phyloP scores from a whole-genome alignment of 2,113 vertebrate species.

The Solea senegalensis region DNA sequence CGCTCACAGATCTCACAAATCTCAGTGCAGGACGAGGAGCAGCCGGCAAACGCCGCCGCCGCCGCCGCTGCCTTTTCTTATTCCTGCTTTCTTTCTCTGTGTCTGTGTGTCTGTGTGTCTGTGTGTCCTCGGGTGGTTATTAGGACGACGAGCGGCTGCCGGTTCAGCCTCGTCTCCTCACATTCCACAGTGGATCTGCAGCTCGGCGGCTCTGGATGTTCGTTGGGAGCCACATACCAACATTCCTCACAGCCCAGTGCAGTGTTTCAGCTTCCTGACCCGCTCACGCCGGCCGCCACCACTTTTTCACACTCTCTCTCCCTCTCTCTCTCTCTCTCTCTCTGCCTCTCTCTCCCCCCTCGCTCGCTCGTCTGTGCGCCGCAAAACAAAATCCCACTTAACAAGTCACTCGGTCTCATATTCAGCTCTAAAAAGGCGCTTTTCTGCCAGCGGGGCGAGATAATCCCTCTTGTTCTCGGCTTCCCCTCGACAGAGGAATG shows the following conservation, averaged over 20 bases:
- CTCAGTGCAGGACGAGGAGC: conserved; percentile 35
- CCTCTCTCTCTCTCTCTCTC: conserved; percentile 40
- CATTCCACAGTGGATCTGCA: conserved; percentile 67
- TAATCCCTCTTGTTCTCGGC: conserved; percentile 57
- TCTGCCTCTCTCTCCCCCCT: conserved; percentile 15
- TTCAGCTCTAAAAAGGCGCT: conserved; percentile 34
- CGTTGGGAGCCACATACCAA: conserved; percentile 65
- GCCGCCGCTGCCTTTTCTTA: conserved; percentile 43
- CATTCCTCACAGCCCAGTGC: conserved; percentile 67
- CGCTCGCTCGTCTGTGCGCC: conserved; percentile 22
- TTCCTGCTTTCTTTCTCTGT: conserved; percentile 9
- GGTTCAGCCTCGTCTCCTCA: conserved; percentile 39
- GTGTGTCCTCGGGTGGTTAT: conserved; percentile 48
- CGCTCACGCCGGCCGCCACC: conserved; percentile 38
- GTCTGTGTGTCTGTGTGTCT: conserved; percentile 10
- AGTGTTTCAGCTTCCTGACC: conserved; percentile 62
- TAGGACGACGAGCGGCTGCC: conserved; percentile 50
- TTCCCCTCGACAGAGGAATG: conserved; percentile 28
- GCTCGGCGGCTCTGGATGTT: conserved; percentile 58
- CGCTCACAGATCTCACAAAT: conserved; percentile 46
- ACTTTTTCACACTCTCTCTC: conserved; percentile 31
- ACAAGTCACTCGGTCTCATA: conserved; percentile 51
- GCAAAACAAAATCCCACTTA: conserved; percentile 52
- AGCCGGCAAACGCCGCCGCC: conserved; percentile 33
- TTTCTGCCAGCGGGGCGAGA: conserved; percentile 22